Evolutionary conservation across 2,888 invertebrate species (phyloP), one percentile per base, ranked within the genome.

Genomic region (Acanthosoma haemorrhoidale): DNA sequence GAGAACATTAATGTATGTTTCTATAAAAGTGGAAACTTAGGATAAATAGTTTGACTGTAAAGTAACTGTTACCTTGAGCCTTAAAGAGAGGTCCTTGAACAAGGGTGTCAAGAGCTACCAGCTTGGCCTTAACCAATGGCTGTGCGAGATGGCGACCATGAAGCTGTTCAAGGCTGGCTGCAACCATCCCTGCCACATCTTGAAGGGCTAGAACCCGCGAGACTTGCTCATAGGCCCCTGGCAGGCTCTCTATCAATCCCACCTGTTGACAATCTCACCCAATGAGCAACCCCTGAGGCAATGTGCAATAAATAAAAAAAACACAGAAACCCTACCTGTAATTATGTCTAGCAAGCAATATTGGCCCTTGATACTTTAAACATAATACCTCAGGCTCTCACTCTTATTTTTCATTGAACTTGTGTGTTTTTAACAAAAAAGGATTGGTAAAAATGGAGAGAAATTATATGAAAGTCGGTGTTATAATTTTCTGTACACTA

Each of bases 201-300:
- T 87, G 83, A 0, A 89, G 85, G 0, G 91, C 88, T 2, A 92
- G 78, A 0, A 84, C 80, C 71, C 79, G 77, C 32, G 81, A 86
- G 1, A 96, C 84, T 76, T 94, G 92, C 73, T 90, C 90, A 77
- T 92, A 90, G 1, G 93, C 92, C 32, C 90, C 88, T 31, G 92
- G 89, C 77, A 94, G 88, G 6, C 93, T 91, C 70, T 88, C 85
- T 75, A 96, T 83, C 38, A 96, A 79, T 0, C 92, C 90, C 75
- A 92, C 89, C 88, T 92, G 81, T 0, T n/a, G n/a, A n/a, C n/a
- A n/a, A n/a, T n/a, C n/a, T n/a, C n/a, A n/a, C n/a, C n/a, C n/a
- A n/a, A n/a, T n/a, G n/a, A n/a, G n/a, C n/a, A n/a, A n/a, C n/a
- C n/a, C n/a, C n/a, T n/a, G n/a, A n/a, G n/a, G n/a, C n/a, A n/a